phyloP scores from a whole-genome alignment of 2,888 invertebrate species.

The Schizotus pectinicornis region DNA sequence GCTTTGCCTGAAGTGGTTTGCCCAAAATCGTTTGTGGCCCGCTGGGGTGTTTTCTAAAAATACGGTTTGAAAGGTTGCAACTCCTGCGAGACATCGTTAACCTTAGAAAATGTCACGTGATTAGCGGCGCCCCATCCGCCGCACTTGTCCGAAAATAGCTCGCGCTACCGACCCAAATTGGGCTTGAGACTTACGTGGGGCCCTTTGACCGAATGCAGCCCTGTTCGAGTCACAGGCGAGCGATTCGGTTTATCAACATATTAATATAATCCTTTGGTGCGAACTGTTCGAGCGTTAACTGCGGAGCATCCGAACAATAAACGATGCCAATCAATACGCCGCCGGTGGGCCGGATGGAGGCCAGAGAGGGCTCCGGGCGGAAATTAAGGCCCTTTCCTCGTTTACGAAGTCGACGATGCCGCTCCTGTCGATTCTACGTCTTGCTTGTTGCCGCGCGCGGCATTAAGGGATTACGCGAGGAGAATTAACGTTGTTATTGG shows the following conservation, averaged over 20 bases:
- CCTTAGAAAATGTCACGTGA: slow-evolving; percentile 21
- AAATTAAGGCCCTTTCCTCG: slow-evolving; percentile 37
- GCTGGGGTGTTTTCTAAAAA: neutral
- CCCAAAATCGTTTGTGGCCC: too few relatives aligned
- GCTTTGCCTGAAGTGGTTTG: too few relatives aligned
- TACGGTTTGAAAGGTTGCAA: neutral
- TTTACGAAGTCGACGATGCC: neutral
- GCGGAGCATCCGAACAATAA: neutral
- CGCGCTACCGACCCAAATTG: neutral
- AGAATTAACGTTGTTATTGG: slow-evolving; percentile 27
- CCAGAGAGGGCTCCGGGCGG: slow-evolving; percentile 27
- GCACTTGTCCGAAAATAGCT: too few relatives aligned
- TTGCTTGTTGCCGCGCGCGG: too few relatives aligned
- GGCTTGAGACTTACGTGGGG: neutral
- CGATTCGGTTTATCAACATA: slow-evolving; percentile 10
- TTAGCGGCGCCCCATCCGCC: too few relatives aligned
- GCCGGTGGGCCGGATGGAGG: too few relatives aligned
- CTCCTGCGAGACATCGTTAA: slow-evolving; percentile 11
- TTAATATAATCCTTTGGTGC: slow-evolving; percentile 8
- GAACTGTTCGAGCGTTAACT: slow-evolving; percentile 8
- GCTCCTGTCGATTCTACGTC: slow-evolving; percentile 1
- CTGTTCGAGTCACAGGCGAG: neutral
- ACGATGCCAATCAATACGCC: too few relatives aligned
- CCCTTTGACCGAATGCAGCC: slow-evolving; percentile 10
- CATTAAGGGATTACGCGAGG: slow-evolving; percentile 18